phyloP scores from a whole-genome alignment of 1,140 invertebrate genomes.

The Polypedilum pembai region DNA sequence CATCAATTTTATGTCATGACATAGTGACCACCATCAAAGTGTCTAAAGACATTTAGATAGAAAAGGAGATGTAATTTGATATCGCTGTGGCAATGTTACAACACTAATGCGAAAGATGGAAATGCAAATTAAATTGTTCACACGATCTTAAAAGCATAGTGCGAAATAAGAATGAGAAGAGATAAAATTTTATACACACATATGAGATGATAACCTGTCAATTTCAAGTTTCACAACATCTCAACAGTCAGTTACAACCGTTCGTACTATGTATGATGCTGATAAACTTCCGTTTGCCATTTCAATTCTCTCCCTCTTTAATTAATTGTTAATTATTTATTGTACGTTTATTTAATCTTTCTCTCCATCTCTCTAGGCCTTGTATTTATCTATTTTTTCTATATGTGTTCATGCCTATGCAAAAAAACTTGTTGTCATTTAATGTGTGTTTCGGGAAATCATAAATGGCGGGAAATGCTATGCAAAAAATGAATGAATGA shows the following conservation, averaged over 20 bases:
- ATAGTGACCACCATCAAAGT: conserved; percentile 11
- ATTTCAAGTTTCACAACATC: conserved; percentile 17
- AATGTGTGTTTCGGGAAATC: conserved; percentile 16
- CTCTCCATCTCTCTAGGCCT: too few species aligned
- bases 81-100: background rate
- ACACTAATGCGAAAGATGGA: background rate
- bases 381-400: too few species aligned
- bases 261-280: background rate
- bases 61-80: background rate
- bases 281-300: conserved; percentile 11
- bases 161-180: background rate
- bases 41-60: background rate
- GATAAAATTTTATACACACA: background rate
- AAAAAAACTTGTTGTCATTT: background rate
- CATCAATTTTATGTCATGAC: conserved; percentile 18
- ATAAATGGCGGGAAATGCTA: conserved; percentile 26
- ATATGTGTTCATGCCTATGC: too few species aligned
- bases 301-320: background rate
- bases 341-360: background rate
- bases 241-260: background rate
- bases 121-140: conserved; percentile 19
- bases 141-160: conserved; percentile 10
- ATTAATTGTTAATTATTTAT: conserved; percentile 15
- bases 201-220: conserved; percentile 17
- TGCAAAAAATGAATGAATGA: conserved; percentile 17